Base-by-base conservation (phyloP, 1,140 invertebrate genomes). In the Magallana ariakensis region DNA sequence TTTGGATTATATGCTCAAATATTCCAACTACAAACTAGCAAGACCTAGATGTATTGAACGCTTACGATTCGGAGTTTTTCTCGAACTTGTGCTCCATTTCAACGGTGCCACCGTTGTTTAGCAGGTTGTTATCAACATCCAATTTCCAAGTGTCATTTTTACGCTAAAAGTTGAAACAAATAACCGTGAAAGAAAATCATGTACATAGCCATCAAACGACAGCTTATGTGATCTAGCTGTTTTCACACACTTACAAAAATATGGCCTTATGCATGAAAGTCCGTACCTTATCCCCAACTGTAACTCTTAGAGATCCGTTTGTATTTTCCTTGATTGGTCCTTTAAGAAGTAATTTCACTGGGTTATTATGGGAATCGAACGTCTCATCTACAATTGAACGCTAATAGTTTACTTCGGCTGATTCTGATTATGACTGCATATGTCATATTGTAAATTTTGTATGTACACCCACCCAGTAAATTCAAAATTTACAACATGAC, bases 51-150 rank as follows among this genome's bases (percentile, higher is more conserved):
- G 26, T 19, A 80, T 13, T 19, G 13, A 82, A 82, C 13, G 6
- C 33, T 46, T 53, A 54, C 80, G 46, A 10, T 13, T 54, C 80
- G 54, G 8, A 1, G n/a, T 16, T 13, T 54, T 46, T 33, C 8
- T 58, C 19, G 58, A 84, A 84, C 58, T 84, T 60, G 56, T 84
- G 82, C 26, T 19, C 57, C 13, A 33, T 15, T 58, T 84, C 57
- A 33, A 10, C 15, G 46, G 57, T 26, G 10, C 15, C 56, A 11
- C 58, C 82, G 13, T 33, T 58, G 15, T 10, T 56, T n/a, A 84
- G 15, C 19, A 84, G 9, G 58, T 3, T 16, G 8, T n/a, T 8
- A 22, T 84, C 19, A 8, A 84, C n/a, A 1, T 33, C 15, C 11
- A 84, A 57, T 19, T 15, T 56, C 82, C 82, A 84, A 10, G 80